Evolutionary conservation across 1,140 invertebrate genomes (phyloP).

Genomic region (Scaptodrosophila lebanonensis): DNA sequence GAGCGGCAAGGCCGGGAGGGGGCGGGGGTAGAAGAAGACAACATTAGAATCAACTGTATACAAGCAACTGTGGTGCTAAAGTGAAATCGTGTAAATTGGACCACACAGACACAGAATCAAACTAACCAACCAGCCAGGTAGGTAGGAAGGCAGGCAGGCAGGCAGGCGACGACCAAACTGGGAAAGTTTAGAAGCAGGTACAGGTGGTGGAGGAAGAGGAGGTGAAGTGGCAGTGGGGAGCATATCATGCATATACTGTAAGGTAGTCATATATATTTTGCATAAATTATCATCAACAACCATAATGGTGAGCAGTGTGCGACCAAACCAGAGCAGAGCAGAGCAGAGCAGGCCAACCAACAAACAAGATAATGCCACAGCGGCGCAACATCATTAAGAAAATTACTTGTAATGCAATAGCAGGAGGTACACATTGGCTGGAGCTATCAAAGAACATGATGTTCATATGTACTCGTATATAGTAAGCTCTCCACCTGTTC

Average conservation of each 20-base stretch:
- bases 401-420: constrained; percentile 64
- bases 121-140: constrained; percentile 13
- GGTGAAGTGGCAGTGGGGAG: constrained; percentile 17
- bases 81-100: constrained; percentile 73
- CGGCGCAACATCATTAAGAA: constrained; percentile 71
- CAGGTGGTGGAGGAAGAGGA: constrained; percentile 29
- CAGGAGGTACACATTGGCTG: background rate
- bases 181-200: constrained; percentile 55
- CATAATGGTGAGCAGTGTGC: background rate
- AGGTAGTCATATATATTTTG: constrained; percentile 59
- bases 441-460: too few species aligned
- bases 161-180: constrained; percentile 32
- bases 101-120: constrained; percentile 51
- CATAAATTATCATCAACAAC: constrained; percentile 60
- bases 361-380: constrained; percentile 72
- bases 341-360: constrained; percentile 12
- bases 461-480: too few species aligned
- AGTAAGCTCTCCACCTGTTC: constrained; percentile 36
- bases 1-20: constrained; percentile 5
- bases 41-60: constrained; percentile 37
- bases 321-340: background rate
- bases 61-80: constrained; percentile 37
- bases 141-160: background rate
- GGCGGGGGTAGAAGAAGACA: constrained; percentile 9
- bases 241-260: constrained; percentile 37